phyloP scores from a whole-genome alignment of 2,888 invertebrate species.

The Sinhomidia bicolor region DNA sequence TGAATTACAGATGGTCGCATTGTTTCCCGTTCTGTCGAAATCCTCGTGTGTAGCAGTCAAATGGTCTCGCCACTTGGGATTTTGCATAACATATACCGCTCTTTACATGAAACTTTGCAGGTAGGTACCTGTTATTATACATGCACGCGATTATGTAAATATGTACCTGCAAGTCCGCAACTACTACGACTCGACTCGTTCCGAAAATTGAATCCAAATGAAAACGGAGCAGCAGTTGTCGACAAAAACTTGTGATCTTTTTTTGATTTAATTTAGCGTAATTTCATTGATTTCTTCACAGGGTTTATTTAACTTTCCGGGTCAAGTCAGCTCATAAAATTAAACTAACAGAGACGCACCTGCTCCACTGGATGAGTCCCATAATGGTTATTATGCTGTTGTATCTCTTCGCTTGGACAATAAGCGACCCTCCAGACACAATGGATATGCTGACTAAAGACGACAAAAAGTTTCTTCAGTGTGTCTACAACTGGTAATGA shows the following conservation, averaged over 20 bases:
- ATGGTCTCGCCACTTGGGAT: constrained; percentile 96
- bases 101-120: constrained; percentile 91
- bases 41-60: constrained; percentile 94
- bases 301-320: constrained; percentile 94
- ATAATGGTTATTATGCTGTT: constrained; percentile 93
- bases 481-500: constrained; percentile 95
- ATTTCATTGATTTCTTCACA: constrained; percentile 82
- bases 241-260: constrained; percentile 26
- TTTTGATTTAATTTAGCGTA: constrained; percentile 14
- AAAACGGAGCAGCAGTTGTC: not conserved
- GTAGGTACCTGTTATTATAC: constrained; percentile 38
- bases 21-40: constrained; percentile 92
- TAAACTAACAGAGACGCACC: constrained; percentile 94
- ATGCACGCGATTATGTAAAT: too few relatives aligned
- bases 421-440: constrained; percentile 92
- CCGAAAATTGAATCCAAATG: constrained; percentile 16
- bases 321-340: constrained; percentile 97
- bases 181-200: not conserved
- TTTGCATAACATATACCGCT: constrained; percentile 95
- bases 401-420: constrained; percentile 94
- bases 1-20: constrained; percentile 91
- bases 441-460: constrained; percentile 89
- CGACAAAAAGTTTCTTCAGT: constrained; percentile 93
- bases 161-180: too few relatives aligned
- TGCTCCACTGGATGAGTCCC: constrained; percentile 96